These are phyloP conservation scores for Trachymyrmex cornetzi DNA, from an alignment of 1,140 invertebrate genomes.

Conservation along the genomic window DNA sequence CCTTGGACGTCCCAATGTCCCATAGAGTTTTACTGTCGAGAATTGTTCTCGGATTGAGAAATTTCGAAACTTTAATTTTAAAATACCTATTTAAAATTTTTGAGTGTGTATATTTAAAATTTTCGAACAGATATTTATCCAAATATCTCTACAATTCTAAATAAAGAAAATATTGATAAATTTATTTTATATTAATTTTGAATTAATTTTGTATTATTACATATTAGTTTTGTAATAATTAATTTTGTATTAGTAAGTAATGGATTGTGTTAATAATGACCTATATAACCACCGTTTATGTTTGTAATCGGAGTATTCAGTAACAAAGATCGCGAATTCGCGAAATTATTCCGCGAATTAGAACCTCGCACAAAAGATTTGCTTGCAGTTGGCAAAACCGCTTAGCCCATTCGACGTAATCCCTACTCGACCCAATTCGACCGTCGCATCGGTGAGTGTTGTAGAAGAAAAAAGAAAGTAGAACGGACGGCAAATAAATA, in stretches of 20 bases:
- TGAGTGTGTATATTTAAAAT: neutral
- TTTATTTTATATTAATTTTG: slow-evolving; percentile 15
- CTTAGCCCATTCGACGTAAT: slow-evolving; percentile 29
- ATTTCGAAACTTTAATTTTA: slow-evolving; percentile 4
- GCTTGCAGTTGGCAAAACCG: slow-evolving; percentile 17
- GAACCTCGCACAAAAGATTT: slow-evolving; percentile 32
- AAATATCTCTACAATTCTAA: neutral
- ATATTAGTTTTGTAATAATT: neutral
- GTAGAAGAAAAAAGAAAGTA: neutral
- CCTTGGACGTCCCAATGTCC: neutral
- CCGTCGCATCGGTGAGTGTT: neutral
- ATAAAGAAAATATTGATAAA: neutral
- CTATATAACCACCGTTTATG: neutral
- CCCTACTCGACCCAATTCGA: slow-evolving; percentile 44
- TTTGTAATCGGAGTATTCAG: neutral
- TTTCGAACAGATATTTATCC: neutral
- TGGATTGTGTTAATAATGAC: neutral
- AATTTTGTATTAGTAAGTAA: neutral
- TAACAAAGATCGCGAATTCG: neutral
- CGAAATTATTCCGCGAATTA: slow-evolving; percentile 20
- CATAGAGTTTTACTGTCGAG: slow-evolving; percentile 9
- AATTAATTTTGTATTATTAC: neutral
- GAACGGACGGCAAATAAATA: slow-evolving; percentile 40
- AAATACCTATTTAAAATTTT: neutral
- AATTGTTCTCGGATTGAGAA: slow-evolving; percentile 36